These are phyloP conservation scores for Scomberomorus guttatus DNA, from an alignment of 2,797 vertebrate species.

Conservation along the genomic window DNA sequence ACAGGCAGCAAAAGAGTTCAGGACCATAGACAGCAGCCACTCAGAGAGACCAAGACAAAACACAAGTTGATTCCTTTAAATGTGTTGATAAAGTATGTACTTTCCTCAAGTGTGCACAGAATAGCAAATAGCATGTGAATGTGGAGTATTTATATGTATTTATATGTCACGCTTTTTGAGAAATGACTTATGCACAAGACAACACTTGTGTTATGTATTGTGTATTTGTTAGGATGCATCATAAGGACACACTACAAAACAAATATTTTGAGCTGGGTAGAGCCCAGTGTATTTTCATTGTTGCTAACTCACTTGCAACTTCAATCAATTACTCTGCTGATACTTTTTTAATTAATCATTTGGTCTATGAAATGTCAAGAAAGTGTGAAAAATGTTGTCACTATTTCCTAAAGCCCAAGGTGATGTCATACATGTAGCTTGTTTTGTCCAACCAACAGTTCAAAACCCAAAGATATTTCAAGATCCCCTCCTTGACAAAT, in stretches of 20 bases:
- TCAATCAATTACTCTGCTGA: no score
- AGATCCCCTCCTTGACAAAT: no score
- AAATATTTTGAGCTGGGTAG: conserved; percentile 3
- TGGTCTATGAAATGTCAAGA: no score
- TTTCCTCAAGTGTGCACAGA: not conserved
- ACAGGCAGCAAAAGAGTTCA: conserved; percentile 8
- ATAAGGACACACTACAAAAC: conserved; percentile 5
- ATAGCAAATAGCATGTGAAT: conserved; percentile 3
- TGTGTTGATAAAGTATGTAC: not conserved
- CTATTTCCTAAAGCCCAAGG: no score
- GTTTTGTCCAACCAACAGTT: no score
- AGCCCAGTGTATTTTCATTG: not conserved
- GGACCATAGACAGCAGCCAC: conserved; percentile 40
- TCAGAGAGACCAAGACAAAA: not conserved
- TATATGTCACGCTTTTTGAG: not conserved
- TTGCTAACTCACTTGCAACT: not conserved
- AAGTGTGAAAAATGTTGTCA: no score
- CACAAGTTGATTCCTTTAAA: not conserved
- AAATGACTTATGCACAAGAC: not conserved
- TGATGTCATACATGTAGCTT: no score
- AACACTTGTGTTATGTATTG: not conserved
- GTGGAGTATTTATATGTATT: not conserved
- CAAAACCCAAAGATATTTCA: no score
- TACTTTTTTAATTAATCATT: no score
- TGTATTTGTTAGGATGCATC: not conserved